These are phyloP conservation scores for Halichoerus grypus DNA, from an alignment of 2,113 vertebrate genomes.

Conservation along the genomic window DNA sequence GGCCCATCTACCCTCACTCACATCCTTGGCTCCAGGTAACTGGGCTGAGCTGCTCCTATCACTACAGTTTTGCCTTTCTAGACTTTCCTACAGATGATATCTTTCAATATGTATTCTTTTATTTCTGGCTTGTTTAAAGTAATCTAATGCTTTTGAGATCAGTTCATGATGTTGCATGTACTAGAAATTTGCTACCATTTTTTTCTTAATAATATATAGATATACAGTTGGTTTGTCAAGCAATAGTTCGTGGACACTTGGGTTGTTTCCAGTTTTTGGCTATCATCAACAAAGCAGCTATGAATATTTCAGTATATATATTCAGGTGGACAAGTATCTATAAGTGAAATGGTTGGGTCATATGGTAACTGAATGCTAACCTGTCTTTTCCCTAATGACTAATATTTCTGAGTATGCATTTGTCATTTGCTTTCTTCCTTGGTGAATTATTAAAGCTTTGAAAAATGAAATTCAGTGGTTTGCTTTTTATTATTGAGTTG, in stretches of 20 bases:
- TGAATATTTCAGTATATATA: background rate
- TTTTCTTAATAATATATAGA: background rate
- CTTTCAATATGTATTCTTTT: background rate
- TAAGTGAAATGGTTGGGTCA: background rate
- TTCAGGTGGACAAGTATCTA: background rate
- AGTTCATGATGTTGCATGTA: background rate
- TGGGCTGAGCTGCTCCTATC: background rate
- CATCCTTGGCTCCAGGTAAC: background rate
- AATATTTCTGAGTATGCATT: background rate
- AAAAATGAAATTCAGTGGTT: background rate
- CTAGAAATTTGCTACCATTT: background rate
- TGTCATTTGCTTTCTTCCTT: background rate
- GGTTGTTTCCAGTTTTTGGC: background rate
- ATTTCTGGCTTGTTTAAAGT: background rate
- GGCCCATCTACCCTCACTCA: no score
- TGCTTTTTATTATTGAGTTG: background rate
- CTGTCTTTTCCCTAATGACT: background rate
- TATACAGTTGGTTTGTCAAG: background rate
- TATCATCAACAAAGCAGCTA: background rate
- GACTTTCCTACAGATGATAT: background rate
- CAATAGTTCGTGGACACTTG: background rate
- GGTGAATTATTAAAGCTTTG: background rate
- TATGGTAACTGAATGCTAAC: background rate
- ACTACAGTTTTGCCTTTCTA: background rate
- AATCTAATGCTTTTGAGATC: background rate